These are phyloP conservation scores for Ophion costatus DNA, from an alignment of 2,888 invertebrate species.

Conservation along the genomic window DNA sequence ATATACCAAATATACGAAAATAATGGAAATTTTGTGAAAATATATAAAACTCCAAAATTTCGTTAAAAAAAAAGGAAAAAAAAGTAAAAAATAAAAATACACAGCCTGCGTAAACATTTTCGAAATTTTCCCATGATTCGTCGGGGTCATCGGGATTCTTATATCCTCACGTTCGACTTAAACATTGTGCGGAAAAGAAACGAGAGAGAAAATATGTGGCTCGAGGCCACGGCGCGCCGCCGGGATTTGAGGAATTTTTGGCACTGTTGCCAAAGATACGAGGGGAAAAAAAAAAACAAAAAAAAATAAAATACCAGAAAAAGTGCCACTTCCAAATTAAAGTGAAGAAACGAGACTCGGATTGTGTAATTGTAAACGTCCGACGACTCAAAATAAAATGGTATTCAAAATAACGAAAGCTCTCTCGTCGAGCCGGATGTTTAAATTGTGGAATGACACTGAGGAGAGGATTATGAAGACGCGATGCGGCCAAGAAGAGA, in stretches of 20 bases:
- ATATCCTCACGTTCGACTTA: background rate
- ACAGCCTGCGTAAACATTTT: too few relatives aligned
- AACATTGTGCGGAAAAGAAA: conserved; percentile 23
- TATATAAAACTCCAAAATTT: too few relatives aligned
- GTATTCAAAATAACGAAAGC: conserved; percentile 9
- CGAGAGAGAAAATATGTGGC: conserved; percentile 14
- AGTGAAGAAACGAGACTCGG: background rate
- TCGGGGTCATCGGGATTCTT: conserved; percentile 16
- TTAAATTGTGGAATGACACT: conserved; percentile 32
- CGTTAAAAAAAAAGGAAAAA: too few relatives aligned
- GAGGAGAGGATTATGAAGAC: conserved; percentile 24
- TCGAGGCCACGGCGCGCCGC: conserved; percentile 17
- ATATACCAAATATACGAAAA: too few relatives aligned
- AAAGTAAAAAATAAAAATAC: too few relatives aligned
- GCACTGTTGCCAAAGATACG: conserved; percentile 14
- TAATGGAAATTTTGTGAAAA: too few relatives aligned
- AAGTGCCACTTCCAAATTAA: background rate
- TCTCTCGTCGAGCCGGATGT: conserved; percentile 34
- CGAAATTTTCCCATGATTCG: conserved; percentile 10
- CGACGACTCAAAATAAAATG: conserved; percentile 30
- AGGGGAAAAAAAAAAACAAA: background rate
- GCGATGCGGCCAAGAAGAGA: background rate
- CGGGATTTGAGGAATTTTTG: conserved; percentile 17
- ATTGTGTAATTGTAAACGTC: conserved; percentile 29
- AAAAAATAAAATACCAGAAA: background rate